Conservation (phyloP, 2,888 invertebrate genomes). For the Ernsta delagoae region DNA sequence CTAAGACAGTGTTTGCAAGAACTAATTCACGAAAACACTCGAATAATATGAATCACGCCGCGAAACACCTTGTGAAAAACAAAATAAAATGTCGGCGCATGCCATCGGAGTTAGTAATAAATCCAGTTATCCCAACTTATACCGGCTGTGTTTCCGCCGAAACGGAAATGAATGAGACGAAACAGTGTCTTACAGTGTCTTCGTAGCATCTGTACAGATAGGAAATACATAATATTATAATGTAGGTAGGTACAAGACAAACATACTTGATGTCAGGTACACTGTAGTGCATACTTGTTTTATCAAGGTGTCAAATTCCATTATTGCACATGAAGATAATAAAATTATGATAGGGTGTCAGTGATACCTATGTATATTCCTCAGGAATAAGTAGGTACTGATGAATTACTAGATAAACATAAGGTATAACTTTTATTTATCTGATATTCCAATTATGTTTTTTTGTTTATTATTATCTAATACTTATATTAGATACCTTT, state of each 20-base stretch:
- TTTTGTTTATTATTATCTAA: too few species aligned
- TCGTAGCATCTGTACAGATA: not conserved
- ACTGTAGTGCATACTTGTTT: not conserved
- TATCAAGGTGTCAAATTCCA: not conserved
- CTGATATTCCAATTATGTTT: too few species aligned
- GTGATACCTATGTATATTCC: too few species aligned
- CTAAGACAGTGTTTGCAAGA: slow-evolving; percentile 16
- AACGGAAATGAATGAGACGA: slow-evolving; percentile 28
- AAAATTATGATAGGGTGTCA: too few species aligned
- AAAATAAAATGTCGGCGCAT: slow-evolving; percentile 33
- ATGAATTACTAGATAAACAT: too few species aligned
- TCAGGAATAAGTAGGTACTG: too few species aligned
- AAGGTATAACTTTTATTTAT: too few species aligned
- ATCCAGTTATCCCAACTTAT: slow-evolving; percentile 35
- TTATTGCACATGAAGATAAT: not conserved
- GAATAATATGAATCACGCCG: slow-evolving; percentile 36
- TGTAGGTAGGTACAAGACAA: too few species aligned
- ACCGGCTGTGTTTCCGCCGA: slow-evolving; percentile 31
- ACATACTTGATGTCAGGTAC: not conserved
- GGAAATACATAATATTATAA: not conserved
- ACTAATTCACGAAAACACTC: slow-evolving; percentile 28
- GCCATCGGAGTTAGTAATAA: slow-evolving; percentile 36
- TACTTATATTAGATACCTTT: too few species aligned
- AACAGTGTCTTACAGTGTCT: not conserved
- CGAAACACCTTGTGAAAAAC: slow-evolving; percentile 31